Evolutionary conservation across 2,888 invertebrate genomes (phyloP), one percentile per base, ranked within the genome.

Genomic region (Trichogramma dendrolimi): DNA sequence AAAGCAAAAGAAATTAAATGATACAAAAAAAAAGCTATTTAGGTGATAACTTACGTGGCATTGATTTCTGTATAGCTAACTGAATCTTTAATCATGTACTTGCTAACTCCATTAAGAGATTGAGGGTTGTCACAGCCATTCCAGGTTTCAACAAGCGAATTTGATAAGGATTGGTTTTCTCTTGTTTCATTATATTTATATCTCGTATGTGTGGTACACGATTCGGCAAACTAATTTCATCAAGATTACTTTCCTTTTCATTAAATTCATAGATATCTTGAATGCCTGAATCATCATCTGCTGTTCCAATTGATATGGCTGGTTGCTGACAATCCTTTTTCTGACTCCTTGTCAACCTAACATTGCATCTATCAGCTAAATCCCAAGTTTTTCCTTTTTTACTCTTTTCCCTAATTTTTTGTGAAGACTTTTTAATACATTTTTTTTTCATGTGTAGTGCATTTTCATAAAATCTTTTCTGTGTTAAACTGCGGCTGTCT

Each of bases 201-300:
- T 64, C 66, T 50, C 59, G 60, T 54, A 66, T 27, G 49, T 64
- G 63, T 39, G 66, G 58, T 51, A 62, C 60, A 55, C 62, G 64
- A 58, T 62, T 66, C 51, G 66, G 66, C 40, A 66, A 57, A 60
- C 44, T 58, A 58, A 64, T 56, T n/a, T 64, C 61, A 51, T 66
- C 66, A 42, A 66, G 64, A 27, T 64, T 79, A 61, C 78, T 77
- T 49, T 81, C 82, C 55, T 78, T 77, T 64, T 83, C 83, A 66
- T 78, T 80, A 70, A 84, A 83, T 67, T 83, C 83, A 66, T 83
- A 85, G 62, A 85, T 80, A 71, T 85, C 84, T 63, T 79, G 79
- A 62, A 79, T 79, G 1, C 79, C 79, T 0, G 78, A 79, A 67
- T 79, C 79, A 38, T 79, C 79, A 42, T 79, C 79, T 5, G 73